These are phyloP conservation scores for Daphoenositta chrysoptera DNA, from an alignment of 2,113 vertebrate genomes.

Conservation along the genomic window DNA sequence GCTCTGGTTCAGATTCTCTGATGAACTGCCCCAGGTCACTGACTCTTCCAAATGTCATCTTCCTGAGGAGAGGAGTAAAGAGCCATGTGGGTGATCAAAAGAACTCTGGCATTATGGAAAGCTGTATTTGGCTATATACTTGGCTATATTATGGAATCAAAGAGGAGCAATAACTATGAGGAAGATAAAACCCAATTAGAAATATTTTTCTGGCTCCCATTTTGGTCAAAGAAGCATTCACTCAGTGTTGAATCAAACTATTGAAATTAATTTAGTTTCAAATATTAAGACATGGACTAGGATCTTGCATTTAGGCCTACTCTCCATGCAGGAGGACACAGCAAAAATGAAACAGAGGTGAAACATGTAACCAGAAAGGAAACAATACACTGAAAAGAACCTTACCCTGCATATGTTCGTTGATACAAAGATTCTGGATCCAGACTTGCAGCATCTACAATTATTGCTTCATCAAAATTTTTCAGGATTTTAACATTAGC, in stretches of 20 bases:
- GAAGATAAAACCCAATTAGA: background rate
- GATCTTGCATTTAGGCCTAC: background rate
- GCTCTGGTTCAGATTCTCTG: slow-evolving; percentile 96
- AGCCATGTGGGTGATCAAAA: background rate
- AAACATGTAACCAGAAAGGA: background rate
- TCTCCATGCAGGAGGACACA: background rate
- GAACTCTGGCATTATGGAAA: background rate
- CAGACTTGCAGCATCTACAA: slow-evolving; percentile 93
- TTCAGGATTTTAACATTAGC: slow-evolving; percentile 96
- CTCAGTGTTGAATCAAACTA: background rate
- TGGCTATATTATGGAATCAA: background rate
- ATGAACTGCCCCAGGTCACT: slow-evolving; percentile 97
- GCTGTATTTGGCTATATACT: background rate
- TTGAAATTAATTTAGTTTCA: background rate
- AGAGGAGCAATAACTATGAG: background rate
- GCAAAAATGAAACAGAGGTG: background rate
- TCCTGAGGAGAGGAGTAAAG: slow-evolving; percentile 72
- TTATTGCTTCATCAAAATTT: slow-evolving; percentile 99
- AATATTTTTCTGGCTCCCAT: background rate
- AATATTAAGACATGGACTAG: background rate
- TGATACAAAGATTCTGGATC: slow-evolving; percentile 97
- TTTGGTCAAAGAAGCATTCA: background rate
- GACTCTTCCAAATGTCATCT: slow-evolving; percentile 96
- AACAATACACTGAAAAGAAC: background rate
- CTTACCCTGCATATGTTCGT: slow-evolving; percentile 95